Base-by-base conservation (phyloP, 2,797 vertebrate species). In the Neoniphon sammara region DNA sequence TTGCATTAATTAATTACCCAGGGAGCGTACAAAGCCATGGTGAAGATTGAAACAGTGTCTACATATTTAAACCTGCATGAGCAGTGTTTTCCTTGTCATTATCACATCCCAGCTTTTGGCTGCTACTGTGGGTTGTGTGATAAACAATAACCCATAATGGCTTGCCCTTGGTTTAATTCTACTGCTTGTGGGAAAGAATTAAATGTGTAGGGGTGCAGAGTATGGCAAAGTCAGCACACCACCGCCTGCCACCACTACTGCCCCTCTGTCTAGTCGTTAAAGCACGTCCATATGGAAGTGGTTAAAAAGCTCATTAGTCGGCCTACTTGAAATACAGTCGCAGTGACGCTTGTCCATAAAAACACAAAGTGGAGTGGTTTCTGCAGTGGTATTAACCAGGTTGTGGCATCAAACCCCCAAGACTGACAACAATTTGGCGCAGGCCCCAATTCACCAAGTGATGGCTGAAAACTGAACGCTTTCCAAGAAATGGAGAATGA, bases 261-360 rank as follows among this genome's bases (percentile, higher is more conserved):
- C 84, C 87, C 89, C 88, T 88, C 82, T 85, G 91, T 92, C 90
- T 91, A 85, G 87, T 90, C 89, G 78, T 84, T 84, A 83, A 88
- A 87, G 84, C 83, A 84, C 34, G 68, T 91, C 87, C 94, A 93
- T 93, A 93, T 94, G 94, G 93, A 94, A 88, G 90, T 92, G 89
- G 91, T 95, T 94, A 94, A 92, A 92, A 89, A 88, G 90, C 93
- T 94, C 94, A 93, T 94, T 94, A 94, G 93, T 85, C 80, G 82
- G 90, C 91, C 90, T 92, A 91, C 91, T 93, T 93, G 87, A 93
- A 93, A 93, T 91, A 90, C 92, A 91, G 90, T 94, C 93, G 91
- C 91, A 92, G 91, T 94, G 92, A 94, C 90, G 92, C 91, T 91
- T 92, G 90, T 91, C 91, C 91, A 94, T 94, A 94, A 94, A 94